Percentiles rank a stretch among this genome's conserved stretches.
These are phyloP conservation scores for Sepioteuthis lessoniana DNA, from an alignment of 2,888 invertebrate species.

Conservation along the genomic window DNA sequence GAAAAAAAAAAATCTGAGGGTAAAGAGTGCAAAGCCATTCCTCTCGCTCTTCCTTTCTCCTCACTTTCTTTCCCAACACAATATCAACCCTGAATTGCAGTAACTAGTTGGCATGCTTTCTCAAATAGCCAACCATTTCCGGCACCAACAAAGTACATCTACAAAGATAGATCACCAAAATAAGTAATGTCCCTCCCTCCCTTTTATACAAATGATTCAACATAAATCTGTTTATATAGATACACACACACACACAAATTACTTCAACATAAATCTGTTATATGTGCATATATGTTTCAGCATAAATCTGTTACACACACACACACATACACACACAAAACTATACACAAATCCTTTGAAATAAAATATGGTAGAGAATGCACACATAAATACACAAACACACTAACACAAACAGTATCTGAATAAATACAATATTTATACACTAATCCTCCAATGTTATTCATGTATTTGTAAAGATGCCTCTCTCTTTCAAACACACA, in stretches of 20 bases:
- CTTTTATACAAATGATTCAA: not conserved
- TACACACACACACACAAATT: not conserved
- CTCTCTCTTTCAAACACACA: too few relatives aligned
- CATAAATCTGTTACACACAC: not conserved
- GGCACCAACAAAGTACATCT: not conserved
- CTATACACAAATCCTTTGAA: not conserved
- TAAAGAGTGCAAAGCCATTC: conserved; percentile 4
- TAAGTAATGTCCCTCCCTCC: not conserved
- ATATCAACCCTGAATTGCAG: not conserved
- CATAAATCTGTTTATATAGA: not conserved
- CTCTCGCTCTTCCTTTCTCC: not conserved
- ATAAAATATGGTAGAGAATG: not conserved
- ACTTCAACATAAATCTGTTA: too few relatives aligned
- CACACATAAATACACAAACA: not conserved
- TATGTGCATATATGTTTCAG: too few relatives aligned
- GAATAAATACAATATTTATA: too few relatives aligned
- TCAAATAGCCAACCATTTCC: conserved; percentile 17
- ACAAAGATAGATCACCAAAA: conserved; percentile 33
- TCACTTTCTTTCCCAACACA: not conserved
- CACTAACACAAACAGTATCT: not conserved
- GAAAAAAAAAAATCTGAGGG: not conserved
- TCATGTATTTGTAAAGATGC: too few relatives aligned
- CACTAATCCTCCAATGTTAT: too few relatives aligned
- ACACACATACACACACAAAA: not conserved
- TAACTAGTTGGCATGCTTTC: conserved; percentile 3